A percentile compares a stretch with the other conserved stretches of the same genome.
These are phyloP conservation scores for Drosophila nebulosa DNA, from an alignment of 1,140 invertebrate species.

Conservation along the genomic window DNA sequence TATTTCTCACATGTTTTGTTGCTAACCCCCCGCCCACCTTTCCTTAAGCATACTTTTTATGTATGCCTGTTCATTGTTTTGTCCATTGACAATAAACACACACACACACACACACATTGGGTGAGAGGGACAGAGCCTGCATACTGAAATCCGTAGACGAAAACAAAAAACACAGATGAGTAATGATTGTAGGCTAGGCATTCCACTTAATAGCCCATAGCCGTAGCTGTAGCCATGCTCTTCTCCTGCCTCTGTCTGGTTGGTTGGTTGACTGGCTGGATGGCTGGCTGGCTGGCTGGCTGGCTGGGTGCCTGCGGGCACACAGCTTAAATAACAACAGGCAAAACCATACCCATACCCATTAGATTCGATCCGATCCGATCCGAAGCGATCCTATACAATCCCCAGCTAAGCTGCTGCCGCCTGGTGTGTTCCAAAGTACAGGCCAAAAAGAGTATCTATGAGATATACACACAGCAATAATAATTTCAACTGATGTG, in stretches of 20 bases:
- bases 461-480: slow-evolving; percentile 41
- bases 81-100: slow-evolving; percentile 62
- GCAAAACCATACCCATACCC: not conserved
- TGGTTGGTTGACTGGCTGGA: slow-evolving; percentile 32
- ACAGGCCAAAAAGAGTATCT: slow-evolving; percentile 39
- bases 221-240: slow-evolving; percentile 37
- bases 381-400: slow-evolving; percentile 37
- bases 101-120: not conserved
- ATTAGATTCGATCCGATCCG: slow-evolving; percentile 19
- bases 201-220: slow-evolving; percentile 65
- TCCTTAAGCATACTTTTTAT: slow-evolving; percentile 3
- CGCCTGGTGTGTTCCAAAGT: slow-evolving; percentile 40
- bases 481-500: slow-evolving; percentile 36
- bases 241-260: slow-evolving; percentile 5
- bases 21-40: slow-evolving; percentile 1
- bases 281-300: not conserved
- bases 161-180: slow-evolving; percentile 61
- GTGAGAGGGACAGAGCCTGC: slow-evolving; percentile 3
- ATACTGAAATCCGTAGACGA: slow-evolving; percentile 9
- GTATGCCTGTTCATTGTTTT: slow-evolving; percentile 54
- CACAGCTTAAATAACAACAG: slow-evolving; percentile 49
- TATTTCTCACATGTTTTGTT: slow-evolving; percentile 26
- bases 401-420: slow-evolving; percentile 55
- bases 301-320: not conserved
- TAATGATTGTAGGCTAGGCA: slow-evolving; percentile 71